Base-by-base conservation (phyloP, 2,113 vertebrate species). In the Electrona antarctica region DNA sequence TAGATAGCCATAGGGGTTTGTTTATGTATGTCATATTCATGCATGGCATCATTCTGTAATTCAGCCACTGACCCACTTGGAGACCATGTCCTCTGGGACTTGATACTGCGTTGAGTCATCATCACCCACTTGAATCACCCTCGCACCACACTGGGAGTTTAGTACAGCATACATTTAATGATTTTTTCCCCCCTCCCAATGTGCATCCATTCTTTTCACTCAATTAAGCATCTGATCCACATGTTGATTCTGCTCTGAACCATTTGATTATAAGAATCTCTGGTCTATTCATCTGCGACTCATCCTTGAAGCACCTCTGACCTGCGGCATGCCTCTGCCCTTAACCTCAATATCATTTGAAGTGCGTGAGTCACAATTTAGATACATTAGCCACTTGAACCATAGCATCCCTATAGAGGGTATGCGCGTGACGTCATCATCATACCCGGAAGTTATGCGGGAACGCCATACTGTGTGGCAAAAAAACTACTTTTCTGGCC, bases 261-360 rank as follows among this genome's bases (percentile, higher is more conserved):
- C 58, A 8, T 64, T 41, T 45, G 4, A 70, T 71, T 68, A 80
- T 68, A 41, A 65, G 59, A 73, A 55, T 67, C 49, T 69, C 58
- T 81, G 59, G 73, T 81, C 54, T 75, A 76, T 83, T 73, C 60
- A 80, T 57, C 46, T 80, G 48, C 77, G 80, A 83, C 51, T 85
- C 78, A 79, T 28, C 28, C 57, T 8, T 8, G 76, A 60, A 73
- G 73, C 67, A 73, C 55, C 67, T 62, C 50, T 81, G 72, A 73
- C 85, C 61, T 9, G 76, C 78, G 81, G 75, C 73, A 77, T 86
- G 80, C 76, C 70, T 76, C 50, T 76, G 77, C 56, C 74, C 72
- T 73, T 79, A 64, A 66, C 65, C 56, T 69, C 60, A 70, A 73
- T 57, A 52, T 45, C 48, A 7, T 71, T 72, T 62, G 60, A 50